Base-by-base conservation (phyloP, 2,113 vertebrate genomes). In the Tringa solitaria region DNA sequence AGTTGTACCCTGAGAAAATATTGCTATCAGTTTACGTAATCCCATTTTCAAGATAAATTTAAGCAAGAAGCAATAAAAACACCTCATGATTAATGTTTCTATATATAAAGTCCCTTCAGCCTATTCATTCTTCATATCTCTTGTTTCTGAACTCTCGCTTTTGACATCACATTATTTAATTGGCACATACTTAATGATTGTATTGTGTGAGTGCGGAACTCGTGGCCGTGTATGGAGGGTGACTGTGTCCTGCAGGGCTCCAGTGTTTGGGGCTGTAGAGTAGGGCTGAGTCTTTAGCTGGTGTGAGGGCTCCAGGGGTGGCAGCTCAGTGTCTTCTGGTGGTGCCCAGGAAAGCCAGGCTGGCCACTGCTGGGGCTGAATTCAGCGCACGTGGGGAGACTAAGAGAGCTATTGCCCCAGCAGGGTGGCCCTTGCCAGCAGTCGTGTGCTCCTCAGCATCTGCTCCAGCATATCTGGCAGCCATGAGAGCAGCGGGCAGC, bases 161-260 rank as follows among this genome's bases (percentile, higher is more conserved):
- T 94, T 98, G 96, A 96, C 64, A 95, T 95, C 85, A 46, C 48
- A 35, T 79, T 96, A 54, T 26, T 45, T 81, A 95, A 97, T 88
- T 61, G 60, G 84, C 54, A 75, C 85, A 50, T 83, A 26, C 56
- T 95, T 96, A 89, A 86, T 63, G 68, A 80, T 17, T 82, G 86
- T 63, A 33, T 65, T 84, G 69, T 1, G 1, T 3, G 24, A 87
- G 23, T 46, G 32, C 21, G 5, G 46, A 63, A 56, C 67, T 67
- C 3, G 4, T 28, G 92, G n/a, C 75, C 79, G 22, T 24, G 63
- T 51, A 9, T 2, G 12, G 50, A 82, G 43, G 39, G 77, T 60
- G 20, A 4, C 33, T 32, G 13, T 63, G 61, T 60, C 57, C 87
- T 41, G 41, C 69, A 73, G 45, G 59, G 61, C 41, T 87, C 27